Conservation (phyloP, 1,140 invertebrate species). For the Philotrypesis tridentata region DNA sequence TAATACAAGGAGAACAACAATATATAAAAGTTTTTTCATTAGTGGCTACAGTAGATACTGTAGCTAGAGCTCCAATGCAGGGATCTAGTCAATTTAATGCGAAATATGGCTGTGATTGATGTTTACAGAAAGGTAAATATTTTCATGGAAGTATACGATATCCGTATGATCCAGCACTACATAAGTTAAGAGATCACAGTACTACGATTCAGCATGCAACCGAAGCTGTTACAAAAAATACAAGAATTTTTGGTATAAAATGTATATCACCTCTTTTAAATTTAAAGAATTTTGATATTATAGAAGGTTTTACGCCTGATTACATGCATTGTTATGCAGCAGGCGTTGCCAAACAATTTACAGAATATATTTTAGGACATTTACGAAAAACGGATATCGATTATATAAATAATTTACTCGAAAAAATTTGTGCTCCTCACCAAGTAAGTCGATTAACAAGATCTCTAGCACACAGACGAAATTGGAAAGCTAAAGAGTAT, state of each 20-base stretch:
- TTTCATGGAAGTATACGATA: neutral
- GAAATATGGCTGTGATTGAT: conserved; percentile 16
- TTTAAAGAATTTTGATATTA: conserved; percentile 21
- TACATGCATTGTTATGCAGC: conserved; percentile 37
- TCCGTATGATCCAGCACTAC: neutral
- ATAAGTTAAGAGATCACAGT: neutral
- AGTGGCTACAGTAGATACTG: neutral
- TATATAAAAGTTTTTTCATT: neutral
- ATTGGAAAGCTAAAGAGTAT: conserved; percentile 49
- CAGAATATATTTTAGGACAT: conserved; percentile 16
- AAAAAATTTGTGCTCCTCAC: conserved; percentile 35
- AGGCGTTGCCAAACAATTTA: conserved; percentile 35
- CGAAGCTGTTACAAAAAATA: neutral
- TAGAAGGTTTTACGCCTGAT: conserved; percentile 14
- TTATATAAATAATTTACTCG: neutral
- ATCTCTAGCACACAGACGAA: neutral
- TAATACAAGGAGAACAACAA: neutral
- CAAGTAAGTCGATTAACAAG: conserved; percentile 47
- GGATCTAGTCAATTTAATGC: neutral
- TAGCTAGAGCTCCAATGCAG: neutral
- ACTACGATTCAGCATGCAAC: neutral
- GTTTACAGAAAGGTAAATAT: neutral
- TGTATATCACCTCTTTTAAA: conserved; percentile 9
- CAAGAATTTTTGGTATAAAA: neutral
- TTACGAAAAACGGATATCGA: neutral